These are phyloP conservation scores for Teleogryllus occipitalis DNA, from an alignment of 1,140 invertebrate genomes.

Conservation along the genomic window DNA sequence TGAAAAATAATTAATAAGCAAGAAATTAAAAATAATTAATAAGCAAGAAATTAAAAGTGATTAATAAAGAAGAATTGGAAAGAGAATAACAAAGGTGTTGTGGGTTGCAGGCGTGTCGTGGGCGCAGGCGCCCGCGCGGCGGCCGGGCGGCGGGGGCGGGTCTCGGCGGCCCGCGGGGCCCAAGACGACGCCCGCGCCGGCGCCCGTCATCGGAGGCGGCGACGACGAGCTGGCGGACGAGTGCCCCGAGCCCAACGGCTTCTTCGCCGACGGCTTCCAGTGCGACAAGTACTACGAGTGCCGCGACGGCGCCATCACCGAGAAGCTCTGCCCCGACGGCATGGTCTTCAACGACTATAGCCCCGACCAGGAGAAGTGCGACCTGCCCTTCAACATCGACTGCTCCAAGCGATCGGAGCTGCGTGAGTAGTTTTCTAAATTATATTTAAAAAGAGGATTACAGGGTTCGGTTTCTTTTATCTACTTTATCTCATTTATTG, in stretches of 20 bases:
- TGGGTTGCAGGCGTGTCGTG: not conserved
- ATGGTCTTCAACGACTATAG: slow-evolving; percentile 85
- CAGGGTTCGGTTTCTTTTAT: too few relatives aligned
- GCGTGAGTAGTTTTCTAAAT: slow-evolving; percentile 52
- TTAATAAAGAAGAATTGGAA: not conserved
- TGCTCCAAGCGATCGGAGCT: slow-evolving; percentile 64
- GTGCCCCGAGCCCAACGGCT: slow-evolving; percentile 76
- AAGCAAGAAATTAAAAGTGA: not conserved
- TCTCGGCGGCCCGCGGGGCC: not conserved
- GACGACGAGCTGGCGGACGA: slow-evolving; percentile 42
- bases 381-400: slow-evolving; percentile 78
- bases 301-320: slow-evolving; percentile 54
- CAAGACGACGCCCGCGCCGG: not conserved
- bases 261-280: slow-evolving; percentile 75
- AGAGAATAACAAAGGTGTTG: too few relatives aligned
- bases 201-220: not conserved
- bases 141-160: not conserved
- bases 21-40: not conserved
- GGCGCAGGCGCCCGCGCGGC: not conserved
- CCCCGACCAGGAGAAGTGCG: slow-evolving; percentile 73
- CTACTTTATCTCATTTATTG: too few relatives aligned
- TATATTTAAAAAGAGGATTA: not conserved
- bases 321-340: slow-evolving; percentile 80
- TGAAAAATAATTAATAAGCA: not conserved
- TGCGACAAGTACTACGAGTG: slow-evolving; percentile 89